Evolutionary conservation across 2,888 invertebrate species (phyloP), one percentile per base, ranked within the genome.

Genomic region (Anorthoa munda): DNA sequence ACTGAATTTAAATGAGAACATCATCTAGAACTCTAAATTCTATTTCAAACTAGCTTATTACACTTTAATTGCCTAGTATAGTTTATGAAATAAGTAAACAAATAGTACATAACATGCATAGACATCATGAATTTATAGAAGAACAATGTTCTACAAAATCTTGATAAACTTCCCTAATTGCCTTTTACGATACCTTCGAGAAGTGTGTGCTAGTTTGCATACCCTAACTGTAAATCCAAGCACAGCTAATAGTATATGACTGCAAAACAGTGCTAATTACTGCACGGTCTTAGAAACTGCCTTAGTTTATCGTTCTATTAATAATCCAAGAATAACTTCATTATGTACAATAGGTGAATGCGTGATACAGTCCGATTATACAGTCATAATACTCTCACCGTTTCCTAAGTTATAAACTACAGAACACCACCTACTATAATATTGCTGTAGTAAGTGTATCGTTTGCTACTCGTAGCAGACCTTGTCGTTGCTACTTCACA

Each of bases 121-220:
- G n/a, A n/a, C n/a, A n/a, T n/a, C n/a, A n/a, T n/a, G n/a, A n/a
- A n/a, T n/a, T n/a, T n/a, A n/a, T n/a, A n/a, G n/a, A 26, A 21
- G 7, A 12, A 5, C 17, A 3, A 50, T 26, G 26, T 2, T 45
- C n/a, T 60, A 39, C 11, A 60, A 23, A 26, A 45, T 58, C 61
- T 46, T 70, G 78, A 70, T 71, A 23, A n/a, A 63, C 46, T 46
- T 58, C 51, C 12, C 21, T 51, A 70, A 70, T 48, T 48, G 39
- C 56, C 23, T 70, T 21, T 50, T 45, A 50, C 1, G 17, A n/a
- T 50, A 68, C 48, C 18, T n/a, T 17, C 5, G 26, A 51, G 17
- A 18, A 75, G 50, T 46, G 53, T 60, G 69, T 61, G 46, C 17
- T 58, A 39, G 13, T 78, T 78, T 51, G n/a, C 31, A 58, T 78